These are phyloP conservation scores for Nemotelus pantherinus DNA, from an alignment of 2,888 invertebrate genomes.

Conservation along the genomic window DNA sequence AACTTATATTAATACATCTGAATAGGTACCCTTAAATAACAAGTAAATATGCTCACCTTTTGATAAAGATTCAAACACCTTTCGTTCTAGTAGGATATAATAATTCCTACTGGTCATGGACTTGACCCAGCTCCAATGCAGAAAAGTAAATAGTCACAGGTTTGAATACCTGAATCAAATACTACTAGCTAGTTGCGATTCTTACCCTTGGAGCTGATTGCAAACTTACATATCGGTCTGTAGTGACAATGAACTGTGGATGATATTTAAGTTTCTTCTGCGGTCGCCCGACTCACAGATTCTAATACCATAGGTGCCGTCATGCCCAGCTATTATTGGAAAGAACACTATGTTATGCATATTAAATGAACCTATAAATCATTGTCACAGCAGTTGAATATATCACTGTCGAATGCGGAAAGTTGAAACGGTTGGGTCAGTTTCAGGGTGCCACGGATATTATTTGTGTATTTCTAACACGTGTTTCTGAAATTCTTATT, in stretches of 20 bases:
- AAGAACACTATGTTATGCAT: slow-evolving; percentile 32
- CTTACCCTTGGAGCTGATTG: background rate
- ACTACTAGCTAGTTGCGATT: background rate
- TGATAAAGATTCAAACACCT: too few relatives aligned
- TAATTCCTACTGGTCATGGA: slow-evolving; percentile 7
- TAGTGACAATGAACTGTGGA: slow-evolving; percentile 13
- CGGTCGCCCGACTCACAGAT: background rate
- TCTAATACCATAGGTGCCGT: background rate
- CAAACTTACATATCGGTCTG: background rate
- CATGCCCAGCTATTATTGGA: slow-evolving; percentile 18
- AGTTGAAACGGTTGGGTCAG: background rate
- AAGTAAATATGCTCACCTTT: too few relatives aligned
- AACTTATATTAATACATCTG: too few relatives aligned
- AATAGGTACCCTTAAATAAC: too few relatives aligned
- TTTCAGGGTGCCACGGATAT: background rate
- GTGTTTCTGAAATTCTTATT: too few relatives aligned
- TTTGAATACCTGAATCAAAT: background rate
- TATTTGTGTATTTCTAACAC: background rate
- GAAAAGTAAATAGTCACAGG: background rate
- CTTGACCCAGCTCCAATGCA: slow-evolving; percentile 13
- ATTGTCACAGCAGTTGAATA: slow-evolving; percentile 38
- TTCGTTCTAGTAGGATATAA: too few relatives aligned
- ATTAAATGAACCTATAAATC: slow-evolving; percentile 33
- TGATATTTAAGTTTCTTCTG: background rate
- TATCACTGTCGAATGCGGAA: slow-evolving; percentile 9